Evolutionary conservation across 2,888 invertebrate genomes (phyloP), one percentile per base, ranked within the genome.

Genomic region (Willowsia nigromaculata): DNA sequence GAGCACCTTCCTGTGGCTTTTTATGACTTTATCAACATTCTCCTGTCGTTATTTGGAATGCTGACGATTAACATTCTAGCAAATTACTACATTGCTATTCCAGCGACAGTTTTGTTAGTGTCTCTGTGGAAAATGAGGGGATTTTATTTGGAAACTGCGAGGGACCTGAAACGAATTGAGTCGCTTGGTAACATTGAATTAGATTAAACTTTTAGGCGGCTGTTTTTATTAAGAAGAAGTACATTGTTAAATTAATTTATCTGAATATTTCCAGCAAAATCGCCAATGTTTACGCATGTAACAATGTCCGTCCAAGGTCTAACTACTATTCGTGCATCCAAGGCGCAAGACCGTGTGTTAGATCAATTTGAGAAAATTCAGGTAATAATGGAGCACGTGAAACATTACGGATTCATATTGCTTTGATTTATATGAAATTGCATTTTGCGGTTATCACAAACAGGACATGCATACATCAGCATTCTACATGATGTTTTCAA

Each of bases 101-200:
- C 97, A 0, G 96, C 97, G 0, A 89, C 96, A 4, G 93, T 96
- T 0, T 95, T 98, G 91, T 95, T 96, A 9, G 91, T 96, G 7
- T 94, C 97, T 43, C 97, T 98, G 94, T 96, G 96, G 93, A 94
- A 95, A 15, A 94, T 98, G 76, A 94, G 98, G 74, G 95, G 95
- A 82, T 96, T 97, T 94, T 98, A 97, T 94, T 94, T 98, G 87
- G 94, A 96, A 71, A 96, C 97, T 6, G 97, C 97, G 65, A 95
- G 97, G 91, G 96, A 96, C 94, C 95, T 98, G 91, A 98, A 95
- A 91, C 92, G 94, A 88, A 93, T 95, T 3, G 95, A 95, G 90
- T 94, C 94, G 47, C 94, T 94, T n/a, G 93, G 94, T 95, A 56
- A 71, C 22, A 18, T 62, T 74, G 4, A 37, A 6, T 6, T 37